Evolutionary conservation across 2,113 vertebrate genomes (phyloP), one percentile per base, ranked within the genome.

Genomic region (Tragulus kanchil): DNA sequence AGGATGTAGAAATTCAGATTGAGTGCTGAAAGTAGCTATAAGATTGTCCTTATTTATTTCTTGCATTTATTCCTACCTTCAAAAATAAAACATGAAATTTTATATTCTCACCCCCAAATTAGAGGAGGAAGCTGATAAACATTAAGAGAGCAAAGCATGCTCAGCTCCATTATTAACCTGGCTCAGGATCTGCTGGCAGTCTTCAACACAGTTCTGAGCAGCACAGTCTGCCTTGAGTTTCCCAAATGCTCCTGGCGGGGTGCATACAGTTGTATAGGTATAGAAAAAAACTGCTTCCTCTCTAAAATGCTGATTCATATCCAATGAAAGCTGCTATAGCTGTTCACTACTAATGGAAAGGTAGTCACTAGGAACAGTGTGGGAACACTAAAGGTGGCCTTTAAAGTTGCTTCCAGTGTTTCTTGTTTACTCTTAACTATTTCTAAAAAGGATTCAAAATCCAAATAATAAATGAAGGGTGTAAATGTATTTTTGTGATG

Each of bases 371-470:
- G 42, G n/a, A 59, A 73, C 31, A 69, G 17, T 65, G 14, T 23
- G 25, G 6, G 58, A 58, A 17, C 23, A 11, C 21, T 62, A 28
- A 6, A 0, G 21, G 5, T 62, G 56, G 25, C 8, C 58, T 95
- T 95, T n/a, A 64, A 62, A 69, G 42, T 15, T 8, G 23, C 73
- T 56, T 65, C 23, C 14, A 45, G 12, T 52, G 45, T 71, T 52
- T 83, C 54, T 81, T 28, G 50, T 77, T 75, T 58, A 85, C 21
- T 67, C 26, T 12, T n/a, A n/a, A n/a, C n/a, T n/a, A 75, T 85
- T 65, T 91, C 67, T 59, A 95, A 92, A 82, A 62, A 59, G 23
- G n/a, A 2, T 58, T 92, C 16, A 82, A 82, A 82, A 82, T 81
- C 28, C 62, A 88, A 87, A 67, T 59, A 65, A 77, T 31, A 36